phyloP scores from a whole-genome alignment of 2,113 vertebrate species.

The Hymenochirus boettgeri region DNA sequence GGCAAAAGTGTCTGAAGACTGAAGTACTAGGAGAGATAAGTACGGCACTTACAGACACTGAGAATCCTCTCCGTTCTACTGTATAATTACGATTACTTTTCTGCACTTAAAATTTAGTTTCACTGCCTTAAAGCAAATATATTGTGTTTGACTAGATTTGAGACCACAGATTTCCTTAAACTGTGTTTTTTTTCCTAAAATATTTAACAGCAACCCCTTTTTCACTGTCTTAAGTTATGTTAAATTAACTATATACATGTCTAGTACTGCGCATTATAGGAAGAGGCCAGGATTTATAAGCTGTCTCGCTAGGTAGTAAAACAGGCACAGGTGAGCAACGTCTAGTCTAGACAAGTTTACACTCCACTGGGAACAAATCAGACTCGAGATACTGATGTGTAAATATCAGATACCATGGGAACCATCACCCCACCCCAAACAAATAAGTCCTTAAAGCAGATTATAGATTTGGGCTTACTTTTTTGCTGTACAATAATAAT shows the following conservation, averaged over 20 bases:
- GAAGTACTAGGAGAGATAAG: constrained; percentile 1
- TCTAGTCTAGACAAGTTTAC: neutral
- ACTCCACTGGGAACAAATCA: constrained; percentile 18
- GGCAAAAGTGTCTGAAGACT: neutral
- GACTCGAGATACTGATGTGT: constrained; percentile 2
- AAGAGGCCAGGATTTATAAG: neutral
- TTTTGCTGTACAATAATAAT: no score
- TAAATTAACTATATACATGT: no score
- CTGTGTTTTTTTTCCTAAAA: no score
- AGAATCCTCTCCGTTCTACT: neutral
- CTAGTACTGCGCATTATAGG: no score
- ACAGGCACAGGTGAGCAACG: constrained; percentile 3
- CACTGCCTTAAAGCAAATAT: no score
- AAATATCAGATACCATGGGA: constrained; percentile 16
- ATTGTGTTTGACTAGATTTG: no score
- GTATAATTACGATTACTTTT: constrained; percentile 8
- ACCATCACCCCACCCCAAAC: no score
- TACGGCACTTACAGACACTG: constrained; percentile 2
- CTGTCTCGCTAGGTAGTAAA: neutral
- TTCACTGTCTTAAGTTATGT: no score
- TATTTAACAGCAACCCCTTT: no score
- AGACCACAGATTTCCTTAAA: no score
- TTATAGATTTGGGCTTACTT: no score
- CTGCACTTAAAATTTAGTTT: neutral
- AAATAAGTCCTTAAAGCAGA: no score